Percentiles rank a stretch among this genome's conserved stretches.
phyloP scores from a whole-genome alignment of 2,113 vertebrate genomes.

The Pungitius pungitius region DNA sequence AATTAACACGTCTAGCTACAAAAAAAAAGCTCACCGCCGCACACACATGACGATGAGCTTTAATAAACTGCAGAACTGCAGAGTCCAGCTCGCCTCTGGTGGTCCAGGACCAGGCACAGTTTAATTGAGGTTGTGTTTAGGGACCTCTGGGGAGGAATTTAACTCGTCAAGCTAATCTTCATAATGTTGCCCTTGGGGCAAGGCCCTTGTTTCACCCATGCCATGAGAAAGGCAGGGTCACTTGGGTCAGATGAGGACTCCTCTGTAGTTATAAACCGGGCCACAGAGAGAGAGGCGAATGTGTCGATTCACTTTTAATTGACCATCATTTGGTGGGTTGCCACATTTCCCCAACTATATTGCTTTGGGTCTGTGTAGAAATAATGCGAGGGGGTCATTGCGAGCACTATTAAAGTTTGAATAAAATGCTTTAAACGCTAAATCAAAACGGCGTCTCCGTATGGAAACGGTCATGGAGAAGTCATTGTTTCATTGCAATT shows the following conservation, averaged over 20 bases:
- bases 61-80: slow-evolving; percentile 47
- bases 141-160: slow-evolving; percentile 55
- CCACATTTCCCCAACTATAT: slow-evolving; percentile 29
- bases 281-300: slow-evolving; percentile 19
- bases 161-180: slow-evolving; percentile 69
- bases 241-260: slow-evolving; percentile 41
- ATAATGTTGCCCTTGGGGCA: slow-evolving; percentile 63
- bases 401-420: slow-evolving; percentile 40
- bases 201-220: slow-evolving; percentile 57
- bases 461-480: slow-evolving; percentile 18
- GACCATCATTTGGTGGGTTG: slow-evolving; percentile 22
- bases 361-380: slow-evolving; percentile 10
- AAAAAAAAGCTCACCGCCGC: slow-evolving; percentile 44
- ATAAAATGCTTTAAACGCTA: neutral
- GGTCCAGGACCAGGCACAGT: slow-evolving; percentile 40
- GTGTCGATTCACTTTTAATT: slow-evolving; percentile 59
- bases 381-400: slow-evolving; percentile 28
- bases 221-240: slow-evolving; percentile 47
- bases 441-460: slow-evolving; percentile 15
- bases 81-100: slow-evolving; percentile 36
- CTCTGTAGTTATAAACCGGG: slow-evolving; percentile 32
- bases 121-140: slow-evolving; percentile 72
- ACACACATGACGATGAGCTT: slow-evolving; percentile 56
- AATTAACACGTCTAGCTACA: slow-evolving; percentile 72
- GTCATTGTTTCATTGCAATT: slow-evolving; percentile 40